A percentile compares a stretch with the other conserved stretches of the same genome.
phyloP scores from a whole-genome alignment of 1,140 invertebrate species.

The Dendroctonus ponderosae region DNA sequence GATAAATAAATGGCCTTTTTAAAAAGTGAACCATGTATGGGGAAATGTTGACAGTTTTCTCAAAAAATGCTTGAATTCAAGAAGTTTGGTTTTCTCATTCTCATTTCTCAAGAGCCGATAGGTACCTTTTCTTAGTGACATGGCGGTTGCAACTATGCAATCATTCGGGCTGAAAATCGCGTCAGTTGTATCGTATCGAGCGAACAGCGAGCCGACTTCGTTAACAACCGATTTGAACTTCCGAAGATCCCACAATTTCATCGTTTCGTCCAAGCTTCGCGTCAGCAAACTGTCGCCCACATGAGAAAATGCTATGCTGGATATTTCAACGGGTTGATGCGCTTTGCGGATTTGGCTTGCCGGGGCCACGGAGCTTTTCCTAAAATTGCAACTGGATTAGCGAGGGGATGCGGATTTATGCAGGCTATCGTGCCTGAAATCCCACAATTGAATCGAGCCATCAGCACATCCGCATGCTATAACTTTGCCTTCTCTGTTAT shows the following conservation, averaged over 20 bases:
- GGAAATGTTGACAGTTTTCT: no score
- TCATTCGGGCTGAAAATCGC: conserved; percentile 95
- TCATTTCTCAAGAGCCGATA: no score
- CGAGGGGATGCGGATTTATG: background rate
- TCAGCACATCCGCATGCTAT: conserved; percentile 91
- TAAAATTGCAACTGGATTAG: conserved; percentile 2
- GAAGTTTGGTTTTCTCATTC: no score
- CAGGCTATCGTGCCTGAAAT: conserved; percentile 59
- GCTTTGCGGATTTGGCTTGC: conserved; percentile 73
- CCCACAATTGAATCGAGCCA: conserved; percentile 98
- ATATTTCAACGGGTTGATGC: conserved; percentile 81
- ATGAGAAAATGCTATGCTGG: conserved; percentile 86
- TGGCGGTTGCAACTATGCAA: conserved; percentile 82
- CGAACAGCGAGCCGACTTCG: conserved; percentile 69
- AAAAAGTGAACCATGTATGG: no score
- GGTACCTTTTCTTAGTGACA: conserved; percentile 69
- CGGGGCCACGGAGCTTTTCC: conserved; percentile 81
- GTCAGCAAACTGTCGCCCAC: conserved; percentile 77
- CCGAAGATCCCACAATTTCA: conserved; percentile 94
- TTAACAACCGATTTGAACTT: conserved; percentile 78
- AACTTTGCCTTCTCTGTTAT: conserved; percentile 83
- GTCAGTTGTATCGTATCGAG: conserved; percentile 88
- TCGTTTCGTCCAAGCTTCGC: conserved; percentile 85
- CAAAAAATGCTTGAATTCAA: no score
- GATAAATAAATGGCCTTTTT: no score